A percentile compares a stretch with the other conserved stretches of the same genome.
These are phyloP conservation scores for Blastobasis lacticolella DNA, from an alignment of 2,888 invertebrate species.

Conservation along the genomic window DNA sequence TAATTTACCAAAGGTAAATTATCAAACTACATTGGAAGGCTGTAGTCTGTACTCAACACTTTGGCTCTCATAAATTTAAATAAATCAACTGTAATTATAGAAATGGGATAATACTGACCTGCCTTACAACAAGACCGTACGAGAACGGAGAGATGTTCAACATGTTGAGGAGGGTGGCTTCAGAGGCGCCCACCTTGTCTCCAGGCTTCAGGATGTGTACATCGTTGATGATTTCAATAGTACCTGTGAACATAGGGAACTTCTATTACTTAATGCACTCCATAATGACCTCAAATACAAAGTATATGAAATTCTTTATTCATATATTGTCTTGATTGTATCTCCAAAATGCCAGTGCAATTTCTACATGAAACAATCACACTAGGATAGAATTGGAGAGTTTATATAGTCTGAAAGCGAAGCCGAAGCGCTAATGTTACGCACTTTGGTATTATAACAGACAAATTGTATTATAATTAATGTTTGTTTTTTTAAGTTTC, in stretches of 20 bases:
- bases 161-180: conserved; percentile 99
- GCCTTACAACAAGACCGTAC: conserved; percentile 95
- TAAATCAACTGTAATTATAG: too few relatives aligned
- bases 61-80: conserved; percentile 29
- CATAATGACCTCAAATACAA: neutral
- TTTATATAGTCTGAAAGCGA: conserved; percentile 13
- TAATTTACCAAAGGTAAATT: conserved; percentile 67
- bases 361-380: conserved; percentile 1
- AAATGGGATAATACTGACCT: conserved; percentile 51
- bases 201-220: conserved; percentile 94
- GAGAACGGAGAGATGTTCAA: conserved; percentile 99
- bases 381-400: conserved; percentile 12
- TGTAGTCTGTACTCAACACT: conserved; percentile 68
- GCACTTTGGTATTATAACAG: conserved; percentile 10
- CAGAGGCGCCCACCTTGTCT: conserved; percentile 98
- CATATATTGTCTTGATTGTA: neutral
- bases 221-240: conserved; percentile 99
- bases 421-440: conserved; percentile 7
- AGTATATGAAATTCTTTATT: neutral
- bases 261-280: too few relatives aligned
- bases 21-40: conserved; percentile 42
- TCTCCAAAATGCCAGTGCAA: conserved; percentile 12
- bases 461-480: neutral
- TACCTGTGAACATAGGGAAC: conserved; percentile 55
- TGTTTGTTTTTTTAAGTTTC: too few relatives aligned